Evolutionary conservation across 2,113 vertebrate genomes (phyloP).

Genomic region (Tachuris rubrigastra): DNA sequence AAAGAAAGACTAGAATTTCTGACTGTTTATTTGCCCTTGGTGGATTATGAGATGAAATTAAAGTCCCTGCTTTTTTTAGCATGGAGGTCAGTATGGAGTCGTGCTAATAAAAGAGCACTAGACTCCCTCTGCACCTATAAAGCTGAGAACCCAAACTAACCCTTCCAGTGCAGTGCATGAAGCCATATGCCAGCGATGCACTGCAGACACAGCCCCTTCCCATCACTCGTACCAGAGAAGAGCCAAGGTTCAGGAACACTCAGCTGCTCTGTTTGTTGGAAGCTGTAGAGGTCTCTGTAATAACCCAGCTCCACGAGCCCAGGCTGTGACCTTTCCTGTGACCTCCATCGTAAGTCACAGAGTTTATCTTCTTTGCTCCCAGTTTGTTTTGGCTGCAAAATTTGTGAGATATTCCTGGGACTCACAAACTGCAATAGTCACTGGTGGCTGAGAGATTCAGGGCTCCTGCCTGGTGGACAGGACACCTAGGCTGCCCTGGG

Average conservation of each 20-base stretch:
- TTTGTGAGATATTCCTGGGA: background rate
- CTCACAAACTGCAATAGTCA: background rate
- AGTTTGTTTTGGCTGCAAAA: background rate
- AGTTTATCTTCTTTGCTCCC: background rate
- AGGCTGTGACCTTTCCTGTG: background rate
- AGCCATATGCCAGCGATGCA: rapidly evolving
- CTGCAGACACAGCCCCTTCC: background rate
- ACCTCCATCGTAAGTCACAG: background rate
- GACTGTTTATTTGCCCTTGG: constrained; percentile 27
- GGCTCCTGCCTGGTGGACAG: background rate
- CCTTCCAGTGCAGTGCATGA: background rate
- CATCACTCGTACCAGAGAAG: background rate
- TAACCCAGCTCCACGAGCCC: rapidly evolving
- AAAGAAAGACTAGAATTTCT: background rate
- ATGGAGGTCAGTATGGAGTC: background rate
- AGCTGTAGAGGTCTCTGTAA: background rate
- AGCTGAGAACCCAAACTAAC: background rate
- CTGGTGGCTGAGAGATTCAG: rapidly evolving
- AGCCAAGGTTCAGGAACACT: background rate
- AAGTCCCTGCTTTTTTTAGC: background rate
- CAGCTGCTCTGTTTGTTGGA: background rate
- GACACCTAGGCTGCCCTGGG: background rate
- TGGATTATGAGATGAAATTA: background rate
- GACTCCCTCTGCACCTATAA: background rate
- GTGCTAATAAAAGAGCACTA: background rate